Evolutionary conservation across 2,888 invertebrate species (phyloP), one percentile per base, ranked within the genome.

Genomic region (Ectropis crepuscularia): DNA sequence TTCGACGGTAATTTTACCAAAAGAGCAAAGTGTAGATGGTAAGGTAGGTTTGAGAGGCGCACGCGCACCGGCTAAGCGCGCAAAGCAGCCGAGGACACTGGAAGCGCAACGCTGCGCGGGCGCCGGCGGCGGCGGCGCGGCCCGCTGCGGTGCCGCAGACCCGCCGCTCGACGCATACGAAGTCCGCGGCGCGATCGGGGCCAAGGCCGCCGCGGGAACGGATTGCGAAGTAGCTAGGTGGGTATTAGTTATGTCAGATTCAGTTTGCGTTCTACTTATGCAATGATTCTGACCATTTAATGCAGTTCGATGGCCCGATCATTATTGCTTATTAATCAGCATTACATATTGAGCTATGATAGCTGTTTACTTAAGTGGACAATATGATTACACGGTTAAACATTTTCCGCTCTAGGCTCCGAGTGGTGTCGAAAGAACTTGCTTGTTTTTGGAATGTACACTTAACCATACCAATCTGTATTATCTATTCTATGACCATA

Each of bases 191-290:
- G 57, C 78, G 82, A 87, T 86, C 80, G 83, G 78, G 89, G 91
- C 89, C 89, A 89, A 90, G 90, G 90, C 88, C 87, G 79, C 65
- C 74, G 77, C 81, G 79, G 75, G 72, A 71, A 74, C 73, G 73
- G 79, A 81, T 90, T 91, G 90, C 90, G 88, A 88, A 88, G 89
- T 80, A 68, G 54, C 60, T 63, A 66, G 77, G 73, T 65, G 66
- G 77, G 73, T 76, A 80, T 81, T 84, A 83, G 90, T 92, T 92
- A 92, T 91, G 92, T 92, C 92, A 92, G 91, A 81, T 77, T 91
- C 91, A 91, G 91, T 81, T 77, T 77, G 86, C 88, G 91, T 91
- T 90, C 92, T 85, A 91, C 89, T 92, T 92, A 90, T 89, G 92
- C 90, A 92, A 92, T 80, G 80, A 79, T 82, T 78, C 82, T 71